Conservation (phyloP, 2,888 invertebrate genomes). For the Hydrotaea cyrtoneurina region DNA sequence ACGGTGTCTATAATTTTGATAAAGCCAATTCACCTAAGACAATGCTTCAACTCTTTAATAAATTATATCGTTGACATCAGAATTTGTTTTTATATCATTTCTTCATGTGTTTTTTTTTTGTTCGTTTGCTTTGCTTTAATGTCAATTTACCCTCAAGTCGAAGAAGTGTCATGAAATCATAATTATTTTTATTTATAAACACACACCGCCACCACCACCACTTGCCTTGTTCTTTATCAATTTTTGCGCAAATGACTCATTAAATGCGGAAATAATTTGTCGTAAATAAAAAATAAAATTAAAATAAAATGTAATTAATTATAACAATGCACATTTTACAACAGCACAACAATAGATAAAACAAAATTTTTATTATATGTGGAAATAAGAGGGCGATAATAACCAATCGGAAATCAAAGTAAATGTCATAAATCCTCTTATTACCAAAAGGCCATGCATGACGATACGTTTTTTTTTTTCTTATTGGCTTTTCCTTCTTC, state of each 20-base stretch:
- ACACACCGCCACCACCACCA: neutral
- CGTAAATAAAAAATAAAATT: neutral
- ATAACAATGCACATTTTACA: slow-evolving; percentile 22
- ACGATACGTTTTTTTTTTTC: neutral
- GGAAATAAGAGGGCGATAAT: slow-evolving; percentile 1
- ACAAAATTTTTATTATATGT: slow-evolving; percentile 33
- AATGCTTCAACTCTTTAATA: too few relatives aligned
- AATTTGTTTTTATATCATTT: too few relatives aligned
- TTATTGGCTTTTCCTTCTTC: neutral
- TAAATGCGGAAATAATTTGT: slow-evolving; percentile 39
- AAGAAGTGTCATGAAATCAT: slow-evolving; percentile 42
- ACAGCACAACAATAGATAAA: slow-evolving; percentile 12
- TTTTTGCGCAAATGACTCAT: slow-evolving; percentile 50
- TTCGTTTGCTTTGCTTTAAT: neutral
- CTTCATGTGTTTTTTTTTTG: neutral
- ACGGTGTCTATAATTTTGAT: too few relatives aligned
- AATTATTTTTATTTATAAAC: neutral
- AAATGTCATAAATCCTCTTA: neutral
- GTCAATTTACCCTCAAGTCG: neutral
- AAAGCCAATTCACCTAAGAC: too few relatives aligned
- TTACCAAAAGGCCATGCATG: neutral
- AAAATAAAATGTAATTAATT: neutral
- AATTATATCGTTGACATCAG: too few relatives aligned
- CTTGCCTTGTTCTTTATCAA: slow-evolving; percentile 40
- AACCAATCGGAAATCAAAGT: neutral